These are phyloP conservation scores for Tetanocera ferruginea DNA, from an alignment of 2,888 invertebrate species.

Conservation along the genomic window DNA sequence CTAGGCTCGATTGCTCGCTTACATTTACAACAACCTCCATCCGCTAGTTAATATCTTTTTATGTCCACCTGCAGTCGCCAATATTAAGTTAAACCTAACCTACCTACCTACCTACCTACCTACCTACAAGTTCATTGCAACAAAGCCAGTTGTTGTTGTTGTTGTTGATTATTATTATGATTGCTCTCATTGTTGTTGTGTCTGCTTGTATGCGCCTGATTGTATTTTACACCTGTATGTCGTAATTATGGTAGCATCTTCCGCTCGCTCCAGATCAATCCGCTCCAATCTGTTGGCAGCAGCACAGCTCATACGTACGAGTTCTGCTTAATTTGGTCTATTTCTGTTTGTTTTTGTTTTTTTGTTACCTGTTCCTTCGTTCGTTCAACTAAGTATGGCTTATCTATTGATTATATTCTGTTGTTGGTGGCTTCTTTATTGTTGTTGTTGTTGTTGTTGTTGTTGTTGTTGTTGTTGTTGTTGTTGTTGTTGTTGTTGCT, in stretches of 20 bases:
- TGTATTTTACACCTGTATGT: conserved; percentile 66
- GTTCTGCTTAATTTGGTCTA: not conserved
- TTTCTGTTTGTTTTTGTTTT: not conserved
- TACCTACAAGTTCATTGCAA: conserved; percentile 4
- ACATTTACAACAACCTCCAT: conserved; percentile 5
- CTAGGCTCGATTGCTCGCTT: not conserved
- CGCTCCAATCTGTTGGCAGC: conserved; percentile 2
- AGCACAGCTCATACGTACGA: not conserved
- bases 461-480: too few species aligned
- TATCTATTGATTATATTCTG: not conserved
- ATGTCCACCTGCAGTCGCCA: conserved; percentile 50
- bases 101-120: conserved; percentile 15
- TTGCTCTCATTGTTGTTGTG: conserved; percentile 14
- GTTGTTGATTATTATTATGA: not conserved
- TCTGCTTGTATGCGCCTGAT: conserved; percentile 49
- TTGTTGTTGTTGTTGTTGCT: too few species aligned
- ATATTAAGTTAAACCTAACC: conserved; percentile 30
- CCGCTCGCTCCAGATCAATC: conserved; percentile 9
- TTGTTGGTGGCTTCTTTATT: too few species aligned
- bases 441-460: too few species aligned
- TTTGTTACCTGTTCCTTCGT: too few species aligned
- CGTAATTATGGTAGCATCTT: conserved; percentile 54
- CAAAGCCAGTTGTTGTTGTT: not conserved
- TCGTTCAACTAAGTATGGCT: not conserved
- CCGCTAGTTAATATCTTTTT: conserved; percentile 30